Base-by-base conservation (phyloP, 2,888 invertebrate species). In the Sphinx pinastri region DNA sequence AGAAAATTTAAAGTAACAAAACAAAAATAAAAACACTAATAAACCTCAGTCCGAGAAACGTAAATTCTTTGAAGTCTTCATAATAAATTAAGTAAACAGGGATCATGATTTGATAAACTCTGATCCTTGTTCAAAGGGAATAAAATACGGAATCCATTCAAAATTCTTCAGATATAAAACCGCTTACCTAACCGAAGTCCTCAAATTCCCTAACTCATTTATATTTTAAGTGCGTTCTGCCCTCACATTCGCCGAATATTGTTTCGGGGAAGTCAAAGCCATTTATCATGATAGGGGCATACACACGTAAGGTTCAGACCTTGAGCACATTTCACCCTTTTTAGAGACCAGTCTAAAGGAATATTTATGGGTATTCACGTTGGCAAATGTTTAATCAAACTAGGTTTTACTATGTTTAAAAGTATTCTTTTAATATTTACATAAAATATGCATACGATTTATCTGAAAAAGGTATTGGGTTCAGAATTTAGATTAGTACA, bases 241-340 rank as follows among this genome's bases (percentile, higher is more conserved):
- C 63, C 49, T 63, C 63, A 63, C 63, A 63, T 63, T 63, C 63
- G 16, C 63, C 49, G 63, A 63, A 63, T 63, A 63, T 63, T 63
- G 63, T 63, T 63, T 63, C 63, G 49, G 49, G 63, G 63, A 63
- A 77, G 78, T 77, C 72, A 77, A 77, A 76, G 70, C 74, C 78
- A 77, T 79, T 77, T 77, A 77, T 79, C 77, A 77, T 79, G 79
- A 73, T 79, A 79, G 72, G 71, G 74, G 58, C 70, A 72, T 19
- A 55, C 55, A 55, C 11, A 55, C 55, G 55, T 55, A 13, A 49
- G 49, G 63, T 47, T 47, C 49, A 51, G 49, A 25, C 67, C 59
- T 47, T 47, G 52, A 63, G 45, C 19, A 45, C 11, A 66, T 63
- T 63, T 63, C 63, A 63, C 49, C 58, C 11, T 52, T 54, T 68